Base-by-base conservation (phyloP, 2,113 vertebrate species). In the Clarias macrocephalus region DNA sequence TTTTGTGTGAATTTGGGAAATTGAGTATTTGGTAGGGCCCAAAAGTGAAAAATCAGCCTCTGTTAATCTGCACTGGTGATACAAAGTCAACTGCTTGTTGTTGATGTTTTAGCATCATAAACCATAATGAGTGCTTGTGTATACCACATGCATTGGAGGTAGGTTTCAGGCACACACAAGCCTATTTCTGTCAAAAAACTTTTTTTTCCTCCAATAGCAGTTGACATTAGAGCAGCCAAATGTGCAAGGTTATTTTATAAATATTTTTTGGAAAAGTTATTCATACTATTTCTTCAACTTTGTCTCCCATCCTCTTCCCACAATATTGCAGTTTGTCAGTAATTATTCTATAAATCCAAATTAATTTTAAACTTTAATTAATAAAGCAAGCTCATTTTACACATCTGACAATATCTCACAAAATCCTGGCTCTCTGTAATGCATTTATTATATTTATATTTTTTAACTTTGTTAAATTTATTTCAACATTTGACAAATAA, bases 21-120 rank as follows among this genome's bases (percentile, higher is more conserved):
- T 87, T 72, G 57, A 87, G 54, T 86, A 90, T 88, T 84, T 82
- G 73, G 85, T 48, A 85, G 25, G 52, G 75, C 66, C 42, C 84
- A 87, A 88, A 75, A 62, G 65, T 86, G 83, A 88, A 89, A 83
- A 88, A 91, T 89, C 79, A 88, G 86, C 75, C 85, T 82, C 75
- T 82, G 19, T 84, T 79, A 87, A 90, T 88, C 82, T 89, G 76
- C 25, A 89, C 84, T 63, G 80, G 1, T 10, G 11, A 80, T 60
- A 91, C 87, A 80, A 91, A 88, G 83, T 23, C 48, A 37, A 77
- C 25, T 85, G 76, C 87, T 86, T 90, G 76, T 63, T 80, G 30
- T 85, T 84, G 62, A 48, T 73, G 56, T 82, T 81, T 81, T 33
- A 59, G 42, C 82, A 81, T 88, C 65, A 77, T 82, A 82, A 79